Base-by-base conservation (phyloP, 1,140 invertebrate genomes). In the Hestina assimilis region DNA sequence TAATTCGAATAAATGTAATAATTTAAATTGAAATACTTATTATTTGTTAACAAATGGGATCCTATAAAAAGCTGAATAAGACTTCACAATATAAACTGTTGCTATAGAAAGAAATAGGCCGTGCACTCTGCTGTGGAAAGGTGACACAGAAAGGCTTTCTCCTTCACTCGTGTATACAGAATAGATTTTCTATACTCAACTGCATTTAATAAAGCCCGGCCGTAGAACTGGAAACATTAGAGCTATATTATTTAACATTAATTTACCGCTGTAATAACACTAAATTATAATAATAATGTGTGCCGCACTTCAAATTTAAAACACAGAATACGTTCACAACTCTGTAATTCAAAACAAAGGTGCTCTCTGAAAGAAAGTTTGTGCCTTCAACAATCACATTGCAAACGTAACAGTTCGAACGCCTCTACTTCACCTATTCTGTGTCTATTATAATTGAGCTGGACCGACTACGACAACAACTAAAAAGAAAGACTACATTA, bases 1-100 rank as follows among this genome's bases (percentile, higher is more conserved):
- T 83, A 79, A 76, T 78, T 80, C 68, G 67, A 79, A 77, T 84
- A 82, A 84, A 84, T 80, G 81, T 82, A 84, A 72, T 75, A 70
- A 38, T 42, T 23, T 23, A 42, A 45, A 23, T 33, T 50, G 41
- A 51, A 20, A 51, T 50, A 51, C 40, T 50, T 58, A 43, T 58
- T 47, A 50, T 57, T 57, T 57, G 26, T 28, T 57, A 48, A 48
- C 54, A 57, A 57, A 57, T 58, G 38, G 20, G 55, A 28, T 28
- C 40, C 38, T 58, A 51, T 50, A 28, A 51, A 57, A 45, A 43
- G 20, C 23, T 58, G 55, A 50, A 58, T 50, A 21, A 47, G 47
- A 45, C 67, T 73, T 71, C 64, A 66, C 45, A 61, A 64, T 53
- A 54, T 58, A 64, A 74, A 73, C 63, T 66, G 66, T 76, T 73